Conservation (phyloP, 35 echinoderm and acorn worm species). For the Antedon bifida region DNA sequence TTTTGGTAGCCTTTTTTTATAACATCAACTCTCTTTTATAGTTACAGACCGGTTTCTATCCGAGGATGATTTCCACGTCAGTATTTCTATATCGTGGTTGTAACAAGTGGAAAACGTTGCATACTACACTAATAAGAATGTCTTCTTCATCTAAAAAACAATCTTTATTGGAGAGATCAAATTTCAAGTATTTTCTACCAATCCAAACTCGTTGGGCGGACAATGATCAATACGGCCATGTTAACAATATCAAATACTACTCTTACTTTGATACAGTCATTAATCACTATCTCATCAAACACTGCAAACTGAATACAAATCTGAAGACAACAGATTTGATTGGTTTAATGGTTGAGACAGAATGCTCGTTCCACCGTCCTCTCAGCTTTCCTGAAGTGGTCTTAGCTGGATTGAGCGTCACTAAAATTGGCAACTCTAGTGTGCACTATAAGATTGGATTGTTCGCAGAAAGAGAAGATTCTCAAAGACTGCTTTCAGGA, state of each 20-base stretch:
- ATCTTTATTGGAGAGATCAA: slow-evolving; percentile 28
- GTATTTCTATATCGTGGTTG: neutral
- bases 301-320: slow-evolving; percentile 36
- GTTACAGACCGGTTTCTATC: too few relatives aligned
- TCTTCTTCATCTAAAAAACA: neutral
- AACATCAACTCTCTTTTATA: too few relatives aligned
- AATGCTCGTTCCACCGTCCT: slow-evolving; percentile 49
- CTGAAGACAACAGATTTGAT: slow-evolving; percentile 34
- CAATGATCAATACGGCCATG: slow-evolving; percentile 78
- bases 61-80: too few relatives aligned
- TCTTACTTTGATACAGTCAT: slow-evolving; percentile 78
- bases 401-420: slow-evolving; percentile 54
- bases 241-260: slow-evolving; percentile 85
- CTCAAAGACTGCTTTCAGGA: neutral
- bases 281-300: slow-evolving; percentile 69
- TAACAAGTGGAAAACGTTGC: neutral
- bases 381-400: slow-evolving; percentile 50
- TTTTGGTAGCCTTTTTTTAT: too few relatives aligned
- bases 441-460: slow-evolving; percentile 62
- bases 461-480: slow-evolving; percentile 31
- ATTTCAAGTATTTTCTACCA: slow-evolving; percentile 72
- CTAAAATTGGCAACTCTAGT: slow-evolving; percentile 57
- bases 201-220: slow-evolving; percentile 73
- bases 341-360: slow-evolving; percentile 70
- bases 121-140: neutral